A percentile compares a stretch with the other conserved stretches of the same genome.
phyloP scores from a whole-genome alignment of 1,140 invertebrate species.

The Rhopalosiphum padi region DNA sequence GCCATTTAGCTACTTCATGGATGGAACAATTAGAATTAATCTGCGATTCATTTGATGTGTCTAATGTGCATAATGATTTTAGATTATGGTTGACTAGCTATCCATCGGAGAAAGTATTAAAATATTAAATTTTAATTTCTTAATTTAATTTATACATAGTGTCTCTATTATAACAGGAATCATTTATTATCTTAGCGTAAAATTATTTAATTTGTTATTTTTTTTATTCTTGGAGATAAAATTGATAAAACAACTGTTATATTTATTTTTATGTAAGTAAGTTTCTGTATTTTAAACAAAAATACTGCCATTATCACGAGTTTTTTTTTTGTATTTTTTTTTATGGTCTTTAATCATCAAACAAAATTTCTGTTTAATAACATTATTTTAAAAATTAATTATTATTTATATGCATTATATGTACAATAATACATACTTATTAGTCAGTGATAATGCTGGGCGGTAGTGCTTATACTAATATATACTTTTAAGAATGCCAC shows the following conservation, averaged over 20 bases:
- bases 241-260: neutral
- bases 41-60: slow-evolving; percentile 78
- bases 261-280: neutral
- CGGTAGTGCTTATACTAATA: too few species aligned
- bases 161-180: neutral
- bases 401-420: too few species aligned
- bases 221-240: too few species aligned
- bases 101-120: slow-evolving; percentile 72
- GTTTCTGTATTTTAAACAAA: neutral
- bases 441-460: too few species aligned
- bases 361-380: too few species aligned
- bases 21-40: slow-evolving; percentile 81
- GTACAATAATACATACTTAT: too few species aligned
- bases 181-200: neutral
- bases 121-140: neutral
- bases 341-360: too few species aligned
- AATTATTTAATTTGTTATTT: neutral
- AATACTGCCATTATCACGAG: too few species aligned
- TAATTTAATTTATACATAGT: neutral
- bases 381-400: too few species aligned
- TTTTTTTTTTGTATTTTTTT: too few species aligned
- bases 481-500: too few species aligned
- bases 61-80: slow-evolving; percentile 77
- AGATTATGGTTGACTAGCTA: slow-evolving; percentile 93
- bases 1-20: slow-evolving; percentile 91